Percentiles rank a stretch among this genome's conserved stretches.
Evolutionary conservation across 2,888 invertebrate genomes (phyloP).

Genomic region (Neria commutata): DNA sequence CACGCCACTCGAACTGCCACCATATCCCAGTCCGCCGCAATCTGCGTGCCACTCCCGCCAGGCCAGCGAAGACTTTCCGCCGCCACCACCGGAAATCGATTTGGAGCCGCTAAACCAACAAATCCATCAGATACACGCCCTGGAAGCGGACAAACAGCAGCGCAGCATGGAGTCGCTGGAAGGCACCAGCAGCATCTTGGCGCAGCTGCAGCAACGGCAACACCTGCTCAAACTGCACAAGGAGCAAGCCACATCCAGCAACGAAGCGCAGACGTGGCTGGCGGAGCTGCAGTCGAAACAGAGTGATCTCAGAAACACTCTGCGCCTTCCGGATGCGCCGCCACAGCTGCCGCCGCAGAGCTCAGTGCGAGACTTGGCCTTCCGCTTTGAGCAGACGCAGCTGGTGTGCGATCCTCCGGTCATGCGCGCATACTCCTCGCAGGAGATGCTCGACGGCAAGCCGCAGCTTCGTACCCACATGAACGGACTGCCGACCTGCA

Average conservation of each 20-base stretch:
- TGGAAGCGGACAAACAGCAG: conserved; percentile 58
- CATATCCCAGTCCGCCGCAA: conserved; percentile 79
- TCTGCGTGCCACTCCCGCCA: conserved; percentile 83
- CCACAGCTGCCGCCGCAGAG: conserved; percentile 39
- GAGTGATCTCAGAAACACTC: conserved; percentile 65
- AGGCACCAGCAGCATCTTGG: conserved; percentile 65
- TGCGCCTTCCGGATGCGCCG: conserved; percentile 40
- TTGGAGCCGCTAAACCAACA: conserved; percentile 71
- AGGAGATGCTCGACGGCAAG: conserved; percentile 51
- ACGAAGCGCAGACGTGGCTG: conserved; percentile 68
- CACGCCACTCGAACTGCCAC: conserved; percentile 69
- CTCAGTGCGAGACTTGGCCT: conserved; percentile 78
- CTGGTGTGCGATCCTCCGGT: conserved; percentile 19
- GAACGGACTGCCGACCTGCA: conserved; percentile 60
- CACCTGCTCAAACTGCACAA: conserved; percentile 64
- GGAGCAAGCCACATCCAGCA: conserved; percentile 59
- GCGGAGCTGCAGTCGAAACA: conserved; percentile 82
- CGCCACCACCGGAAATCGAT: conserved; percentile 76
- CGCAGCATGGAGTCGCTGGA: conserved; percentile 59
- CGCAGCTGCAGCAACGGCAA: conserved; percentile 71
- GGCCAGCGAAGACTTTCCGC: conserved; percentile 88
- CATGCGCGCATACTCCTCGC: conserved; percentile 56
- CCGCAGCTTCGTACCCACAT: conserved; percentile 62
- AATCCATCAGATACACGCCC: conserved; percentile 63
- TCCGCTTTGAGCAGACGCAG: conserved; percentile 72